These are phyloP conservation scores for Diplazon laetatorius DNA, from an alignment of 2,888 invertebrate species.

Conservation along the genomic window DNA sequence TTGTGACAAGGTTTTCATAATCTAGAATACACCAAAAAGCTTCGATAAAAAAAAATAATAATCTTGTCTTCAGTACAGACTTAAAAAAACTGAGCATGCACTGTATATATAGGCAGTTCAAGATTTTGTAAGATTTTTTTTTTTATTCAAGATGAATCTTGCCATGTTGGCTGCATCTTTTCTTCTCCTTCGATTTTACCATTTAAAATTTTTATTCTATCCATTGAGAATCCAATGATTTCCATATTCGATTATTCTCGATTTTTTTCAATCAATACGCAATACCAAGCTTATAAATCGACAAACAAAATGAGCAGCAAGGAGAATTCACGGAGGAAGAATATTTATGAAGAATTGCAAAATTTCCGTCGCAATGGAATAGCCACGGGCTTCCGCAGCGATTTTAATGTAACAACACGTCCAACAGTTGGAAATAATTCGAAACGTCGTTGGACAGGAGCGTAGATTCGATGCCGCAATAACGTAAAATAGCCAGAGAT, in stretches of 20 bases:
- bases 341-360: constrained; percentile 43
- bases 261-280: too few species aligned
- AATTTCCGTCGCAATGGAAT: constrained; percentile 40
- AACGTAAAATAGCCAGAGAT: constrained; percentile 48
- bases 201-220: too few species aligned
- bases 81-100: too few species aligned
- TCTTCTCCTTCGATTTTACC: too few species aligned
- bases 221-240: too few species aligned
- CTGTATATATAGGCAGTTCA: too few species aligned
- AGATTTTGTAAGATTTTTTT: too few species aligned
- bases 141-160: too few species aligned
- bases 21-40: background rate
- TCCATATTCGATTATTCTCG: too few species aligned
- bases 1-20: background rate
- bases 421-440: constrained; percentile 20
- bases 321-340: constrained; percentile 6
- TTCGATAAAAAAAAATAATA: background rate
- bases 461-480: constrained; percentile 52
- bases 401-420: constrained; percentile 28
- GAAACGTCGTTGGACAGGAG: constrained; percentile 25
- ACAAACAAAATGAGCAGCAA: background rate
- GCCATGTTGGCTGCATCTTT: too few species aligned
- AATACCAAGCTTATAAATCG: background rate
- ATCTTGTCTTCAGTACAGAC: too few species aligned
- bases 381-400: constrained; percentile 7